Percentiles rank a stretch among this genome's conserved stretches.
Evolutionary conservation across 1,140 invertebrate genomes (phyloP).

Genomic region (Orius insidiosus): DNA sequence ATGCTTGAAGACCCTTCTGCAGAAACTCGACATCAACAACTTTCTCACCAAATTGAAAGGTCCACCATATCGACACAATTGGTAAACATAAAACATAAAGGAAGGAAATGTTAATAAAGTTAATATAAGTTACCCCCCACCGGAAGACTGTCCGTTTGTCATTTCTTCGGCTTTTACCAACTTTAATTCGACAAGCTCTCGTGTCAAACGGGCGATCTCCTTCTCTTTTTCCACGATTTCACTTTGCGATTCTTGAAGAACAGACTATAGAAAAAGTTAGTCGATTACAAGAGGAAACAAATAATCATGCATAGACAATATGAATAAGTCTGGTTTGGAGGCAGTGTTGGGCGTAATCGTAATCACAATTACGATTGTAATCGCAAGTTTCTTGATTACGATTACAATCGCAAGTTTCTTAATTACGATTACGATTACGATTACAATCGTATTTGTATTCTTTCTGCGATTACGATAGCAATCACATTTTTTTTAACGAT

Average conservation of each 20-base stretch:
- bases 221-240: constrained; percentile 61
- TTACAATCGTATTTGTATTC: too few species aligned
- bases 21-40: too few species aligned
- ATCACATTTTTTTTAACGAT: too few species aligned
- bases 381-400: too few species aligned
- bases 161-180: constrained; percentile 43
- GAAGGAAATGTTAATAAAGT: neutral
- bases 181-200: constrained; percentile 62
- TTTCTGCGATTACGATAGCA: too few species aligned
- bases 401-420: too few species aligned
- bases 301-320: neutral
- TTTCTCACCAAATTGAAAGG: too few species aligned
- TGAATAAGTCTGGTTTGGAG: neutral
- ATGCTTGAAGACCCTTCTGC: too few species aligned
- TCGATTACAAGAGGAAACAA: neutral
- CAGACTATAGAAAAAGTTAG: neutral
- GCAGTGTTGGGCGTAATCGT: too few species aligned
- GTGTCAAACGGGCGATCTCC: constrained; percentile 61
- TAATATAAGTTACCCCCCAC: constrained; percentile 13
- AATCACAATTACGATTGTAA: too few species aligned
- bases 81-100: neutral
- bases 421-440: too few species aligned
- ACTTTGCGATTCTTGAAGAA: constrained; percentile 36
- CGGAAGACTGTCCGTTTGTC: constrained; percentile 8
- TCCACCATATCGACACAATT: too few species aligned